Percentiles rank a stretch among this genome's conserved stretches.
Evolutionary conservation across 1,140 invertebrate genomes (phyloP).

Genomic region (Zaprionus gabonicus): DNA sequence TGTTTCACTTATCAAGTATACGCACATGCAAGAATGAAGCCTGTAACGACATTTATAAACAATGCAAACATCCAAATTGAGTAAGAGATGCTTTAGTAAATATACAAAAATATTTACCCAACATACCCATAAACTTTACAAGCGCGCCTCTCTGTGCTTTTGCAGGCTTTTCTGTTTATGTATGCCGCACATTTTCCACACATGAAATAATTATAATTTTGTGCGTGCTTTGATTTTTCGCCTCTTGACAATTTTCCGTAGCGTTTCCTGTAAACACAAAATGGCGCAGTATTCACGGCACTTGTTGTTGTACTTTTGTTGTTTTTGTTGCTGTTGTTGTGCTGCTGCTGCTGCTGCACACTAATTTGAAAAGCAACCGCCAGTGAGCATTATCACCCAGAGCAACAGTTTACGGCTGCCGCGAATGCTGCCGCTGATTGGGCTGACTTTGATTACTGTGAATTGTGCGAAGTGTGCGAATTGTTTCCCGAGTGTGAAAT

Average conservation of each 20-base stretch:
- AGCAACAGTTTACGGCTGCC: constrained; percentile 61
- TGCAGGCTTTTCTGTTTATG: constrained; percentile 51
- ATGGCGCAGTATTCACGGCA: constrained; percentile 38
- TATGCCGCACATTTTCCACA: constrained; percentile 74
- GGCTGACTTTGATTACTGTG: constrained; percentile 58
- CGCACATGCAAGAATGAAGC: no score
- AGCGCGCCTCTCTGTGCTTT: constrained; percentile 19
- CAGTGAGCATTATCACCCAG: constrained; percentile 54
- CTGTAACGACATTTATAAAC: neutral
- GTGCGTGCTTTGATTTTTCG: constrained; percentile 80
- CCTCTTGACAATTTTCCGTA: constrained; percentile 76
- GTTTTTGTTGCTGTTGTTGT: constrained; percentile 3
- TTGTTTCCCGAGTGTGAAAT: constrained; percentile 14
- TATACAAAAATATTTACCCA: neutral
- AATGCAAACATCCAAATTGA: neutral
- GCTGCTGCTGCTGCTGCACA: constrained; percentile 36
- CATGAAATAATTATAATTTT: constrained; percentile 81
- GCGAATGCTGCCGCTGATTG: constrained; percentile 25
- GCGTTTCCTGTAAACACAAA: constrained; percentile 68
- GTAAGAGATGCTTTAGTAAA: neutral
- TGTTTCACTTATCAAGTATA: no score
- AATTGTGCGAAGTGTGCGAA: constrained; percentile 12
- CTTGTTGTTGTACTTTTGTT: constrained; percentile 25
- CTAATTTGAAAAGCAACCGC: constrained; percentile 50
- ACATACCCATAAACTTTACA: constrained; percentile 12